phyloP scores from a whole-genome alignment of 2,797 vertebrate genomes.

The Melopsittacus undulatus region DNA sequence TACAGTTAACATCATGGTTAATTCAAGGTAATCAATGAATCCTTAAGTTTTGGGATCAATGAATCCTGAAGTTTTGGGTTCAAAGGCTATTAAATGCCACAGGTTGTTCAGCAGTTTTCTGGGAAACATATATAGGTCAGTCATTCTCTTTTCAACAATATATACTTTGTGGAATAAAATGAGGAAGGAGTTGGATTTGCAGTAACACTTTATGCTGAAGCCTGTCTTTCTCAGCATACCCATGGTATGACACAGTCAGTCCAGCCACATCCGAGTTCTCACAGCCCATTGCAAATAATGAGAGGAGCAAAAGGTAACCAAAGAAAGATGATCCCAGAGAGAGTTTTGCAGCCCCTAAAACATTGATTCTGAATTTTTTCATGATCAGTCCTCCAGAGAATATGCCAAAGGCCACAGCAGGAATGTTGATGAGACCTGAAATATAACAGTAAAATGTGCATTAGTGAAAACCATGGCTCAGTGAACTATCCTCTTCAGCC shows the following conservation, averaged over 20 bases:
- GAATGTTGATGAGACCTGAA: conserved; percentile 92
- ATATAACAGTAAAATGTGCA: neutral
- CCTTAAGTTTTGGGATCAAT: neutral
- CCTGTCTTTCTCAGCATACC: conserved; percentile 76
- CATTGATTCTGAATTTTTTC: conserved; percentile 86
- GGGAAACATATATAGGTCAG: conserved; percentile 1
- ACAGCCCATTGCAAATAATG: conserved; percentile 88
- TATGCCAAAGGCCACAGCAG: conserved; percentile 93
- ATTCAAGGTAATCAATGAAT: neutral
- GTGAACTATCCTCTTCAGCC: neutral
- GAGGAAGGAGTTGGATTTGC: neutral
- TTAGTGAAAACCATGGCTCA: neutral
- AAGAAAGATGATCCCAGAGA: conserved; percentile 85
- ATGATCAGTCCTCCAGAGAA: conserved; percentile 91
- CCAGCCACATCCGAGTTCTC: conserved; percentile 89
- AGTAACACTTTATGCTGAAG: neutral
- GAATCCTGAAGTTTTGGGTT: neutral
- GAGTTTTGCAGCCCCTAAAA: conserved; percentile 88
- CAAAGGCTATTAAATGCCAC: neutral
- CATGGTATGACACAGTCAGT: conserved; percentile 84
- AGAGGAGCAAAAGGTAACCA: conserved; percentile 89
- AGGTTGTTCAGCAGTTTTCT: neutral
- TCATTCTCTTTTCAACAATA: neutral
- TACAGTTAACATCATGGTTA: neutral
- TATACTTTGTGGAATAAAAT: neutral